A percentile compares a stretch with the other conserved stretches of the same genome.
These are phyloP conservation scores for Gymnorhina tibicen DNA, from an alignment of 2,113 vertebrate species.

Conservation along the genomic window DNA sequence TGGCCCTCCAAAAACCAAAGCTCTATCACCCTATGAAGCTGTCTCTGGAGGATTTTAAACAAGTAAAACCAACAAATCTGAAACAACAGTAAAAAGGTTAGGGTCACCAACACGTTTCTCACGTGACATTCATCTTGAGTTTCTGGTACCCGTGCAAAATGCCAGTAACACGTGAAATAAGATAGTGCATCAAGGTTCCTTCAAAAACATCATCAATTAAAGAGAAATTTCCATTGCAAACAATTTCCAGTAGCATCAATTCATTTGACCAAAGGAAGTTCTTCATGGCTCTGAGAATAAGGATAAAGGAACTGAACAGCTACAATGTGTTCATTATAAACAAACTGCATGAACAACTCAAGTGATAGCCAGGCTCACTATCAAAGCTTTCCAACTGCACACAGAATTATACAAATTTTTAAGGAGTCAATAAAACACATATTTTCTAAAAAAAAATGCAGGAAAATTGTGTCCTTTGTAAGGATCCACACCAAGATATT, in stretches of 20 bases:
- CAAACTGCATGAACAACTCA: neutral
- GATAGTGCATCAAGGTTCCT: neutral
- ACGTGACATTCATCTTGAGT: neutral
- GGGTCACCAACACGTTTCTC: neutral
- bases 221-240: neutral
- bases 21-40: neutral
- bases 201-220: constrained; percentile 22
- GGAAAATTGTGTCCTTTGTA: neutral
- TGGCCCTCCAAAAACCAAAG: neutral
- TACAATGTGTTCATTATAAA: neutral
- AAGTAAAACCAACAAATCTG: neutral
- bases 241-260: neutral
- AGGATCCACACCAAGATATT: neutral
- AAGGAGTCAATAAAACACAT: neutral
- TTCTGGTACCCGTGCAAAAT: neutral
- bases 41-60: neutral
- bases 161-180: neutral
- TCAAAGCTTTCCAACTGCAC: neutral
- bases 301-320: neutral
- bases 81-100: neutral
- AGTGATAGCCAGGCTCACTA: neutral
- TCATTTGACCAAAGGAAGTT: neutral
- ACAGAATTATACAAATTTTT: neutral
- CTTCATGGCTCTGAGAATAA: neutral
- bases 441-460: neutral